Evolutionary conservation across 2,888 invertebrate species (phyloP).

Genomic region (Hartigia nigra): DNA sequence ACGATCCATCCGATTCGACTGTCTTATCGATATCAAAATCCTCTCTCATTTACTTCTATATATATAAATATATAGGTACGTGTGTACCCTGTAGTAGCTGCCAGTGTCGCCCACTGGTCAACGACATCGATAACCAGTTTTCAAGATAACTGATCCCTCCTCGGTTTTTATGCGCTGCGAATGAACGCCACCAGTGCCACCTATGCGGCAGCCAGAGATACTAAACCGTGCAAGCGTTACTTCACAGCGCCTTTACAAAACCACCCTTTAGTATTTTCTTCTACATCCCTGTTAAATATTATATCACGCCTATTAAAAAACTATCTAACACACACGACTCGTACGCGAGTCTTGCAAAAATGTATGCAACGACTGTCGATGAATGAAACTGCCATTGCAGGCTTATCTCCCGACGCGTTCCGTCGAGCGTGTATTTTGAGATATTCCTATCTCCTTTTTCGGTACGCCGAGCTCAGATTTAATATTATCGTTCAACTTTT

Average conservation of each 20-base stretch:
- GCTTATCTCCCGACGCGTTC: conserved; percentile 21
- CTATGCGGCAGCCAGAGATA: not conserved
- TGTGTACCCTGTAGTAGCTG: not conserved
- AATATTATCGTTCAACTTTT: conserved; percentile 30
- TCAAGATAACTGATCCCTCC: not conserved
- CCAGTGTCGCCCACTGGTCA: conserved; percentile 3
- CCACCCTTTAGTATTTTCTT: not conserved
- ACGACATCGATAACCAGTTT: conserved; percentile 8
- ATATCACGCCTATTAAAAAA: not conserved
- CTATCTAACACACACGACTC: not conserved
- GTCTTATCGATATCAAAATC: not conserved
- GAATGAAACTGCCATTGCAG: not conserved
- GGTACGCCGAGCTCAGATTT: conserved; percentile 28
- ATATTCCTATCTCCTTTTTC: conserved; percentile 3
- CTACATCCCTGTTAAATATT: not conserved
- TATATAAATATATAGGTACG: not conserved
- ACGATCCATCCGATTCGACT: not conserved
- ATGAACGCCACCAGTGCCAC: not conserved
- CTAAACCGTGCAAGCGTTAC: not conserved
- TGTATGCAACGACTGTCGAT: not conserved
- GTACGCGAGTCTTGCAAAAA: not conserved
- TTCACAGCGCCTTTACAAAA: not conserved
- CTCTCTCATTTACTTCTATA: not conserved
- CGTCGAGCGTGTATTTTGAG: not conserved
- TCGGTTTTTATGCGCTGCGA: not conserved